Evolutionary conservation across 2,888 invertebrate species (phyloP).

Genomic region (Bombyx huttoni): DNA sequence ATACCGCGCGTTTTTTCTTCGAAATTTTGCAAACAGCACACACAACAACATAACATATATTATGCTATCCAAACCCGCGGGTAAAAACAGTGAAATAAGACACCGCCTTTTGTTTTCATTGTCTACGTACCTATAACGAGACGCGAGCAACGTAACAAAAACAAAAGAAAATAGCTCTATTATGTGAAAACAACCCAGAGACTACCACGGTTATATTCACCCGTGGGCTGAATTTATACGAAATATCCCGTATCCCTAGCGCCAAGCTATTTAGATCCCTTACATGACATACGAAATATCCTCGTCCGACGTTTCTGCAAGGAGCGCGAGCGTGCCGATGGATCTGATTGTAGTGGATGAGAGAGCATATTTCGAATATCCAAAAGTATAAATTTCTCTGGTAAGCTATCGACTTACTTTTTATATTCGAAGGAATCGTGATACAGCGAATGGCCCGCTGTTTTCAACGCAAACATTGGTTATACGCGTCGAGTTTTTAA

Average conservation of each 20-base stretch:
- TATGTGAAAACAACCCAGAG: conserved; percentile 70
- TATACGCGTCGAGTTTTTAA: conserved; percentile 19
- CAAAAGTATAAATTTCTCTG: conserved; percentile 68
- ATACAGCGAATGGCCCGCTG: conserved; percentile 56
- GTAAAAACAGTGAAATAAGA: conserved; percentile 56
- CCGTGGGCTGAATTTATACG: conserved; percentile 71
- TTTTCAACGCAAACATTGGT: conserved; percentile 62
- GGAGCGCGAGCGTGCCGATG: conserved; percentile 6
- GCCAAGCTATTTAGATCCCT: conserved; percentile 33
- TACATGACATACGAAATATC: conserved; percentile 13
- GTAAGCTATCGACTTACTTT: conserved; percentile 73
- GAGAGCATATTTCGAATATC: conserved; percentile 67
- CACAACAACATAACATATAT: conserved; percentile 31
- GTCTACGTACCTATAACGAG: conserved; percentile 61
- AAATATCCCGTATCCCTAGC: conserved; percentile 54
- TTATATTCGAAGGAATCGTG: conserved; percentile 64
- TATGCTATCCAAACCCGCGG: conserved; percentile 38
- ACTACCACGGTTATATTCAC: conserved; percentile 66
- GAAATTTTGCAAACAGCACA: conserved; percentile 23
- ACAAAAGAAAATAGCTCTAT: conserved; percentile 72
- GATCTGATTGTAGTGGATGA: conserved; percentile 27
- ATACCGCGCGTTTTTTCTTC: conserved; percentile 9
- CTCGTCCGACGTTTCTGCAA: not conserved
- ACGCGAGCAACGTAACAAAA: conserved; percentile 59
- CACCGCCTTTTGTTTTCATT: conserved; percentile 67